Conservation (phyloP, 2,113 vertebrate species). For the Hypocryptadius cinnamomeus region DNA sequence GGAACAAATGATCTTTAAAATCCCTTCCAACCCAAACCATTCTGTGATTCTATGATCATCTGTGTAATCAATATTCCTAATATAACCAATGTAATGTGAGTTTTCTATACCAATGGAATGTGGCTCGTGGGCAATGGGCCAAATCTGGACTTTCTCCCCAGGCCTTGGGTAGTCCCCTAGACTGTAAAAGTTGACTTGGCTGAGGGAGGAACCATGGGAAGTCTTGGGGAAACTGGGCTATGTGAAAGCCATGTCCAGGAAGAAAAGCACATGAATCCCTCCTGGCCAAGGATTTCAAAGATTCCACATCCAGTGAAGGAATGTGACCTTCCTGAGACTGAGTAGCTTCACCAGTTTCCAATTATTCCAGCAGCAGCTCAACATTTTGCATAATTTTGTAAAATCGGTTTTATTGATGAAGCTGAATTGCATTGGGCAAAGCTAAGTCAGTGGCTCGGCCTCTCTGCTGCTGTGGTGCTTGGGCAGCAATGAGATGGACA, state of each 20-base stretch:
- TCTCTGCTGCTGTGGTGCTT: neutral
- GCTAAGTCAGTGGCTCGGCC: neutral
- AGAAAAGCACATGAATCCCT: neutral
- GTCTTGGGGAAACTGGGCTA: neutral
- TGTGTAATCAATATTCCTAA: neutral
- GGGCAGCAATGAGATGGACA: neutral
- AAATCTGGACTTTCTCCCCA: neutral
- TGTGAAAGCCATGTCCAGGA: neutral
- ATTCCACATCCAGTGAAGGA: neutral
- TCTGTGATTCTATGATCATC: neutral
- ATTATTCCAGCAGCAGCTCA: neutral
- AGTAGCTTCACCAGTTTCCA: neutral
- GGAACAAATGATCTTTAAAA: neutral
- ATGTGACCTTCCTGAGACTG: neutral
- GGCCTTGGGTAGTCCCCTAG: neutral
- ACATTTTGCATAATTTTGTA: neutral
- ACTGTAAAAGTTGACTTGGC: neutral
- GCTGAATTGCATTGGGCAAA: neutral
- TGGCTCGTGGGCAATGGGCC: neutral
- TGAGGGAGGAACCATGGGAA: neutral
- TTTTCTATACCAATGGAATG: neutral
- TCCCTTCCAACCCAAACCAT: neutral
- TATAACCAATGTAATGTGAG: neutral
- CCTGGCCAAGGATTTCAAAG: neutral
- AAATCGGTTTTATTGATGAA: neutral